Evolutionary conservation across 2,113 vertebrate species (phyloP).

Genomic region (Oostethus manadensis): DNA sequence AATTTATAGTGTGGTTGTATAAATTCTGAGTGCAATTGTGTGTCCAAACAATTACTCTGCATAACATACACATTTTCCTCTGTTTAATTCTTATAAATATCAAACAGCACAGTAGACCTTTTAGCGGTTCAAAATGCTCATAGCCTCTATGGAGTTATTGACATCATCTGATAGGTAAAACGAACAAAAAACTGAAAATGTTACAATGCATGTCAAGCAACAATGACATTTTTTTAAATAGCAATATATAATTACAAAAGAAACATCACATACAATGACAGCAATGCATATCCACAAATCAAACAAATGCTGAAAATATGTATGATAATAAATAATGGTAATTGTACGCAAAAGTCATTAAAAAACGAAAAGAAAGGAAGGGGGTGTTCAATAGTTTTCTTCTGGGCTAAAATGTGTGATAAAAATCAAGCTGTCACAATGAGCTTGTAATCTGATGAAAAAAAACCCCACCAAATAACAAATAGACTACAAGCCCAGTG

Average conservation of each 20-base stretch:
- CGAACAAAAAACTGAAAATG: conserved; percentile 60
- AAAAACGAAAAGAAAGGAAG: conserved; percentile 26
- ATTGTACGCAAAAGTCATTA: conserved; percentile 55
- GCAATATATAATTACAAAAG: conserved; percentile 72
- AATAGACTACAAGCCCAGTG: conserved; percentile 21
- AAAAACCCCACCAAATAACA: conserved; percentile 28
- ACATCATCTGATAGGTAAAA: conserved; percentile 67
- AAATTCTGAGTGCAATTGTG: too few relatives aligned
- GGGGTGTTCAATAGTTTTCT: conserved; percentile 38
- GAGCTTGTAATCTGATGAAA: conserved; percentile 36
- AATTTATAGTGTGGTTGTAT: too few relatives aligned
- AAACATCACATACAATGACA: conserved; percentile 71
- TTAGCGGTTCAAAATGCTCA: conserved; percentile 67
- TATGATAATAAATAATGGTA: conserved; percentile 79
- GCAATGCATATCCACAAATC: conserved; percentile 68
- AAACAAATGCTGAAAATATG: conserved; percentile 73
- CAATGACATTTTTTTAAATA: conserved; percentile 70
- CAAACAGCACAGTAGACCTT: conserved; percentile 68
- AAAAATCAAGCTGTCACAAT: conserved; percentile 46
- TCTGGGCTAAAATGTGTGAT: conserved; percentile 49
- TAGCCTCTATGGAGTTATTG: conserved; percentile 70
- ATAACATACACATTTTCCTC: conserved; percentile 36
- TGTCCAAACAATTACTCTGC: background rate
- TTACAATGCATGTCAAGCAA: conserved; percentile 71
- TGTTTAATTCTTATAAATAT: conserved; percentile 67